These are phyloP conservation scores for Cephus sareptanus DNA, from an alignment of 2,888 invertebrate genomes.

Conservation along the genomic window DNA sequence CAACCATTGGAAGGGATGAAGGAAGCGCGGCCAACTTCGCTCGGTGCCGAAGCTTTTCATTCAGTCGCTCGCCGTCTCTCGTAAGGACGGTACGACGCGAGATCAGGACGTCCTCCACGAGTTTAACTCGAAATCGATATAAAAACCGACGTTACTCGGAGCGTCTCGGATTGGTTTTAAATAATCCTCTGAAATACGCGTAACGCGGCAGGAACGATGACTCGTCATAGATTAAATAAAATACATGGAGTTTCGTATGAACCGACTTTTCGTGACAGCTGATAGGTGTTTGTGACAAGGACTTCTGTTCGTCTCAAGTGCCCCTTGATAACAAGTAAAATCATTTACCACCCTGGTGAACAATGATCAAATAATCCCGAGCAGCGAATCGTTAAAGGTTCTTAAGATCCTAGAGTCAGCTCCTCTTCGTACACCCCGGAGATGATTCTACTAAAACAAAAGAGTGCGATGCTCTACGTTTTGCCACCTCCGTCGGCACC, in stretches of 20 bases:
- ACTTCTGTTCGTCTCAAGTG: neutral
- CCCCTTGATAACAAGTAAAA: neutral
- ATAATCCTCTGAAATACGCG: neutral
- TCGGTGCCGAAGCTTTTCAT: conserved; percentile 1
- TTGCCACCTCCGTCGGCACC: conserved; percentile 68
- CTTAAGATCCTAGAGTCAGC: neutral
- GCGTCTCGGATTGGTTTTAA: neutral
- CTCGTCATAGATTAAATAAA: neutral
- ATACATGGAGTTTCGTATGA: neutral
- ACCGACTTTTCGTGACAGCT: neutral
- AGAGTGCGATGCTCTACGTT: conserved; percentile 66
- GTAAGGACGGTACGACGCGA: neutral
- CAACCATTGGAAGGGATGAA: neutral
- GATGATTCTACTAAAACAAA: conserved; percentile 53
- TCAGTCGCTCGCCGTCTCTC: conserved; percentile 3
- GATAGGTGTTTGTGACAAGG: neutral
- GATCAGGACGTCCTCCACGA: neutral
- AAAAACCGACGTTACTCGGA: neutral
- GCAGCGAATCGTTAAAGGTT: neutral
- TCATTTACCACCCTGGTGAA: neutral
- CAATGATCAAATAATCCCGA: neutral
- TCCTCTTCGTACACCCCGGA: neutral
- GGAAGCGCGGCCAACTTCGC: conserved; percentile 1
- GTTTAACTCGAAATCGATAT: neutral
- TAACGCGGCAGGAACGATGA: neutral